These are phyloP conservation scores for Ridgeia piscesae DNA, from an alignment of 1,140 invertebrate species.

Conservation along the genomic window DNA sequence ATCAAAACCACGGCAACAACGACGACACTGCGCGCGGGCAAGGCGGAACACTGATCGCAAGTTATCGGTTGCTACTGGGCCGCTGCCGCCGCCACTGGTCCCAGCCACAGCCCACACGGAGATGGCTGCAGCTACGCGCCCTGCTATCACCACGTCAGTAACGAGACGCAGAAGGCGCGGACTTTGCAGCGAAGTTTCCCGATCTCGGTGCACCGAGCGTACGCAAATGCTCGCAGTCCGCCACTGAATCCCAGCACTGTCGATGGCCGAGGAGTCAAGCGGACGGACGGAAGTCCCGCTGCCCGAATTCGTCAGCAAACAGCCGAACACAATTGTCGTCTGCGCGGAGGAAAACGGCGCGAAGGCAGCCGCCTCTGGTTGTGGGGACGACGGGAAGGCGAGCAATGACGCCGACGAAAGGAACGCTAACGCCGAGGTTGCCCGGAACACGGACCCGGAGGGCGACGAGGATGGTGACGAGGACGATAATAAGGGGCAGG, in stretches of 20 bases:
- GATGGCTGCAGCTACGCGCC: neutral
- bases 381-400: neutral
- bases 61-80: neutral
- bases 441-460: neutral
- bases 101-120: neutral
- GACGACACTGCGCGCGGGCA: neutral
- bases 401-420: neutral
- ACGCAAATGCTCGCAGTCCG: neutral
- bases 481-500: slow-evolving; percentile 23
- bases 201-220: neutral
- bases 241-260: neutral
- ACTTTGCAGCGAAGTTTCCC: neutral
- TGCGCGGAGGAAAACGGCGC: neutral
- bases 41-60: neutral
- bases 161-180: neutral
- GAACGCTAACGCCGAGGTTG: neutral
- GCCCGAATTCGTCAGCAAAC: neutral
- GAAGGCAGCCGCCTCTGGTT: neutral
- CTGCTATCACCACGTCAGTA: neutral
- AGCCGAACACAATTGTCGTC: neutral
- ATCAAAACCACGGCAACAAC: neutral
- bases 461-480: slow-evolving; percentile 27
- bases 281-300: neutral
- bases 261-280: slow-evolving; percentile 21
- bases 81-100: neutral